phyloP scores from a whole-genome alignment of 2,113 vertebrate species.

The Hyaena hyaena region DNA sequence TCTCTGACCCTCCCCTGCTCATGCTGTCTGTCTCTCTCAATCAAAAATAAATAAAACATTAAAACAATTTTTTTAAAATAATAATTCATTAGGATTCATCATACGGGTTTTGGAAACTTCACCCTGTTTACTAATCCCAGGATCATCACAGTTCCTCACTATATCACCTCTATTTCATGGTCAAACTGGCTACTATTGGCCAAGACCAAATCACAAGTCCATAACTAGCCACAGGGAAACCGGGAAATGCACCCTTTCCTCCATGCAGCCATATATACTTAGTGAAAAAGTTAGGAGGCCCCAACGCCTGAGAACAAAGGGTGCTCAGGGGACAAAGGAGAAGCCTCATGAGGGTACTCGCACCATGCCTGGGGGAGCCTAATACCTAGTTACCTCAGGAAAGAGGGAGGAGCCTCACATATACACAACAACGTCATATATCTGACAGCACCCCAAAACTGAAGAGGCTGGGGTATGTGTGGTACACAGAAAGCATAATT shows the following conservation, averaged over 20 bases:
- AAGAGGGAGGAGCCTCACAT: fast-evolving
- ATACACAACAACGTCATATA: fast-evolving
- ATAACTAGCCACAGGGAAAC: not conserved
- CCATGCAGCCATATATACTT: not conserved
- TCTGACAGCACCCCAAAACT: not conserved
- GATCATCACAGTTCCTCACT: not conserved
- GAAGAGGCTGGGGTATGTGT: not conserved
- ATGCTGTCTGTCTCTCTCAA: too few species aligned
- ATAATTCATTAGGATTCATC: not conserved
- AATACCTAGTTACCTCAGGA: fast-evolving
- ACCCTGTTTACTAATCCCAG: not conserved
- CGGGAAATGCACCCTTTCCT: not conserved
- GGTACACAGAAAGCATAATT: not conserved
- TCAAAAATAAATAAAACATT: too few species aligned
- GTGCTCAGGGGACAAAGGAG: fast-evolving
- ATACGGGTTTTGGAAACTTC: not conserved
- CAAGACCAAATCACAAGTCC: not conserved
- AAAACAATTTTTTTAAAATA: not conserved
- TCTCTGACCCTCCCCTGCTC: too few species aligned
- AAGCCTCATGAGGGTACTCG: not conserved
- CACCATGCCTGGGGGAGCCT: not conserved
- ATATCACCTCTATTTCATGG: not conserved
- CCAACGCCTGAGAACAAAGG: not conserved
- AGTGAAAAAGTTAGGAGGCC: not conserved
- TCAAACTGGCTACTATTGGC: not conserved